phyloP scores from a whole-genome alignment of 2,888 invertebrate species.

The Schrankia costaestrigalis region DNA sequence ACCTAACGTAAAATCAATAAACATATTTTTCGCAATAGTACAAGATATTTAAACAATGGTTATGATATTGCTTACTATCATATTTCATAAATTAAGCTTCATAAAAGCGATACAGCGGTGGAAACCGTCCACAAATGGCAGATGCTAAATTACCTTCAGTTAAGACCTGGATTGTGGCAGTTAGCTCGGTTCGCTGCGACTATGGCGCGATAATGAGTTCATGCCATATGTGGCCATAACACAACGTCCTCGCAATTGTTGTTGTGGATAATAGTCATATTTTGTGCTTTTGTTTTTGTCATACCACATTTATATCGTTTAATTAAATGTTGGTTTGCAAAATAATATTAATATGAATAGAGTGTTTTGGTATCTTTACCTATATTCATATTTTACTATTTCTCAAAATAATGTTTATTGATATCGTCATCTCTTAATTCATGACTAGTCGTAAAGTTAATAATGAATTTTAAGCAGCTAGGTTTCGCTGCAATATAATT shows the following conservation, averaged over 20 bases:
- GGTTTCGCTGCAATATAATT: no score
- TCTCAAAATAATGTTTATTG: no score
- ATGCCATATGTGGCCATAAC: slow-evolving; percentile 55
- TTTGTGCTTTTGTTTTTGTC: slow-evolving; percentile 25
- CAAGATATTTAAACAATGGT: slow-evolving; percentile 14
- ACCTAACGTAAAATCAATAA: slow-evolving; percentile 11
- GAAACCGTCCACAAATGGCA: slow-evolving; percentile 46
- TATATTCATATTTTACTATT: no score
- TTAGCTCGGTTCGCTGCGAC: slow-evolving; percentile 45
- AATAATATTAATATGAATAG: no score
- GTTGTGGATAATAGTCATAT: slow-evolving; percentile 34
- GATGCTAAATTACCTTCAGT: slow-evolving; percentile 64
- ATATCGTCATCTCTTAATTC: no score
- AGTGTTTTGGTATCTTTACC: no score
- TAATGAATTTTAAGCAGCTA: no score
- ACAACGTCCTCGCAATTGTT: slow-evolving; percentile 49
- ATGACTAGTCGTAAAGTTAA: no score
- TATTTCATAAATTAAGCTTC: slow-evolving; percentile 33
- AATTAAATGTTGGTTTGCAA: no score
- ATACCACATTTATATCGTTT: slow-evolving; percentile 9
- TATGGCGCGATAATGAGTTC: slow-evolving; percentile 56
- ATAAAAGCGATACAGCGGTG: slow-evolving; percentile 33
- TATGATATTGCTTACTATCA: slow-evolving; percentile 13
- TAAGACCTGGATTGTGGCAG: slow-evolving; percentile 66
- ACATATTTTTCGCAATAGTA: slow-evolving; percentile 6